Percentiles rank a stretch among this genome's conserved stretches.
These are phyloP conservation scores for Macrocentrus cingulum DNA, from an alignment of 1,140 invertebrate species.

Conservation along the genomic window DNA sequence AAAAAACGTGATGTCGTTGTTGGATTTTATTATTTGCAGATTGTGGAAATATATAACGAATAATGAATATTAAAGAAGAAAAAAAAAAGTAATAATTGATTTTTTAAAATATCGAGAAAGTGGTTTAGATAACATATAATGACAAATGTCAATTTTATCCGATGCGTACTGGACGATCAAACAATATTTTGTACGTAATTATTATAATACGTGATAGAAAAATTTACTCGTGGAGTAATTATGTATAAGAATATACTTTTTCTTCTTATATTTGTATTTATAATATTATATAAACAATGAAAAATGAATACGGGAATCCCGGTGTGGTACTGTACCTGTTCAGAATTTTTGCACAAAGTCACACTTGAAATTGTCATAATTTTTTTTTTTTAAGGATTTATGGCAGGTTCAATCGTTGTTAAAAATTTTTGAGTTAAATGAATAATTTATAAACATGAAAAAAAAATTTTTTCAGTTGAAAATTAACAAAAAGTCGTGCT, in stretches of 20 bases:
- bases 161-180: conserved; percentile 28
- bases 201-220: conserved; percentile 11
- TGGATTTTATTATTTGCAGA: too few relatives aligned
- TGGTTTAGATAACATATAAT: conserved; percentile 9
- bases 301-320: conserved; percentile 13
- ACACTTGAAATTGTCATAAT: too few relatives aligned
- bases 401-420: too few relatives aligned
- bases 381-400: too few relatives aligned
- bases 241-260: background rate
- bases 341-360: conserved; percentile 18
- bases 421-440: too few relatives aligned
- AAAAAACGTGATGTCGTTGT: background rate
- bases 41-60: too few relatives aligned
- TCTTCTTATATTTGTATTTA: conserved; percentile 22
- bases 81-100: background rate
- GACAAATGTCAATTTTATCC: conserved; percentile 26
- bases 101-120: conserved; percentile 20
- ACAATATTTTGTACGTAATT: conserved; percentile 21
- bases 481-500: too few relatives aligned
- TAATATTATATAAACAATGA: conserved; percentile 2
- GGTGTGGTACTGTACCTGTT: conserved; percentile 25
- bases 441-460: too few relatives aligned
- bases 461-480: too few relatives aligned
- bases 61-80: background rate
- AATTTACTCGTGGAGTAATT: background rate